phyloP scores from a whole-genome alignment of 2,888 invertebrate genomes.

The Meteorus colon region DNA sequence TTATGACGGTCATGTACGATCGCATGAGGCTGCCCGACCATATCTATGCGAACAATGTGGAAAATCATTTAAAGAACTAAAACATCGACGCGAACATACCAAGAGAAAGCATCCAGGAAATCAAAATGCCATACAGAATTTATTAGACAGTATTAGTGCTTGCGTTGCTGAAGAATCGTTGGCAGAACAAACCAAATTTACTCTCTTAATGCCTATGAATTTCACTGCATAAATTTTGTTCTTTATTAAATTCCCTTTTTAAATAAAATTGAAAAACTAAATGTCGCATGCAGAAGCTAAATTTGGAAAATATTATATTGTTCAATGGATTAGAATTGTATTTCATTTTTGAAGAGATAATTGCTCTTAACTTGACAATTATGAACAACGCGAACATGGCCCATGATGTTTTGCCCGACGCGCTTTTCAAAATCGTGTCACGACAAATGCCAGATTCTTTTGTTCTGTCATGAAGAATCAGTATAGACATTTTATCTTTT shows the following conservation, averaged over 20 bases:
- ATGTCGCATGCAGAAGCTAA: not conserved
- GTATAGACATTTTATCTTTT: slow-evolving; percentile 54
- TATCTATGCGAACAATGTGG: slow-evolving; percentile 71
- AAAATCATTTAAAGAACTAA: slow-evolving; percentile 70
- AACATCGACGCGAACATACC: slow-evolving; percentile 70
- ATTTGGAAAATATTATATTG: not conserved
- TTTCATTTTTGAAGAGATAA: not conserved
- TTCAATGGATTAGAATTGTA: not conserved
- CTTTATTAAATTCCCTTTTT: slow-evolving; percentile 34
- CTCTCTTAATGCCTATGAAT: slow-evolving; percentile 69
- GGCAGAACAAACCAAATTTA: slow-evolving; percentile 66
- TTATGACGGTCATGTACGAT: slow-evolving; percentile 70
- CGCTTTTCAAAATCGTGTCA: slow-evolving; percentile 8
- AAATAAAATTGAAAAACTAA: not conserved
- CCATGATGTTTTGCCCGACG: slow-evolving; percentile 6
- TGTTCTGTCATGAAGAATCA: slow-evolving; percentile 31
- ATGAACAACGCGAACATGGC: slow-evolving; percentile 21
- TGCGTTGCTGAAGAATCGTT: slow-evolving; percentile 64
- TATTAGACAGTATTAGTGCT: slow-evolving; percentile 67
- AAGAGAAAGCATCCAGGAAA: slow-evolving; percentile 67
- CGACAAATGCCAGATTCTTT: slow-evolving; percentile 24
- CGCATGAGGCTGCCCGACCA: slow-evolving; percentile 70
- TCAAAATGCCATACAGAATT: slow-evolving; percentile 66
- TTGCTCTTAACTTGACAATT: not conserved
- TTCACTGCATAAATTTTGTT: slow-evolving; percentile 59